These are phyloP conservation scores for Eubasilissa splendida DNA, from an alignment of 2,888 invertebrate species.

Conservation along the genomic window DNA sequence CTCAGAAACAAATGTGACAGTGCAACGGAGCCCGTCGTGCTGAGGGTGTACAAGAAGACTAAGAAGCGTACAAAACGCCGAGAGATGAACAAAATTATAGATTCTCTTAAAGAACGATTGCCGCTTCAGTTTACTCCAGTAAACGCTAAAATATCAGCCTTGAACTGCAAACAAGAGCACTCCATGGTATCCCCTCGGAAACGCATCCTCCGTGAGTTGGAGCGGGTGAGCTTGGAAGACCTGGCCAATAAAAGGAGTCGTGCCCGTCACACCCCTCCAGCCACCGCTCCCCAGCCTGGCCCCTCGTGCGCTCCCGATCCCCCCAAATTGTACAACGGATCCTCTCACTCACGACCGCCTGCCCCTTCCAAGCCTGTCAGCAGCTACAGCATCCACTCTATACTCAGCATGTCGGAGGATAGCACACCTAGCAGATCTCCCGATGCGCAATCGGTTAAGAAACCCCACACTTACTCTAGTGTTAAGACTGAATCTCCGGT, in stretches of 20 bases:
- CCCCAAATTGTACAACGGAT: constrained; percentile 60
- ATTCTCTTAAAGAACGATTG: constrained; percentile 66
- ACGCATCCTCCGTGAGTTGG: constrained; percentile 86
- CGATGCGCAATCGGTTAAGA: constrained; percentile 58
- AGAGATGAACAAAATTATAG: constrained; percentile 65
- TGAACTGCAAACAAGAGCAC: constrained; percentile 68
- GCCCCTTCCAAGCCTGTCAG: constrained; percentile 71
- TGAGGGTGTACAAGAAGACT: constrained; percentile 69
- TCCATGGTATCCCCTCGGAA: constrained; percentile 86
- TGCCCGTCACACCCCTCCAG: constrained; percentile 67
- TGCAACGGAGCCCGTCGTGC: constrained; percentile 60
- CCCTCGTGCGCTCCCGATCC: constrained; percentile 61
- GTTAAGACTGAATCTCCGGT: constrained; percentile 67
- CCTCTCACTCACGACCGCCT: constrained; percentile 62
- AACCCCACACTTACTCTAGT: constrained; percentile 65
- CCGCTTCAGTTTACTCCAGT: constrained; percentile 66
- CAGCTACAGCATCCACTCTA: constrained; percentile 89
- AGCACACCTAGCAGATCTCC: constrained; percentile 67
- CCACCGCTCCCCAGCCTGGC: constrained; percentile 60
- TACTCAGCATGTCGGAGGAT: constrained; percentile 79
- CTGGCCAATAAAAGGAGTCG: constrained; percentile 76
- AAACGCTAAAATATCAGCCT: constrained; percentile 67
- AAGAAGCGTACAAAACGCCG: constrained; percentile 58
- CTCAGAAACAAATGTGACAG: constrained; percentile 46
- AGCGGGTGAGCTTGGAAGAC: constrained; percentile 82